Evolutionary conservation across 2,113 vertebrate species (phyloP).

Genomic region (Pyxicephalus adspersus): DNA sequence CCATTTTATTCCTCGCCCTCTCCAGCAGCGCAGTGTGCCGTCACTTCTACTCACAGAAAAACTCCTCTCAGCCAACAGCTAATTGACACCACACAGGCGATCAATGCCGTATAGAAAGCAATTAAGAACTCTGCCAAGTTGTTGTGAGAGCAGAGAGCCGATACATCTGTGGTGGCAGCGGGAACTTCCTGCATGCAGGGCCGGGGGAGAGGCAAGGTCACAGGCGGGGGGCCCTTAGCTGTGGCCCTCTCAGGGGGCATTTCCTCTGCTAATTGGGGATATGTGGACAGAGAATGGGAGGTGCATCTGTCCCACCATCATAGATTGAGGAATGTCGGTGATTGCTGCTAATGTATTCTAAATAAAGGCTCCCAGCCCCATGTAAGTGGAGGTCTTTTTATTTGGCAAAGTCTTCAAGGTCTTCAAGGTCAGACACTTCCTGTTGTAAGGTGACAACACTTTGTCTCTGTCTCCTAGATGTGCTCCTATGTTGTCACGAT

Average conservation of each 20-base stretch:
- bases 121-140: conserved; percentile 26
- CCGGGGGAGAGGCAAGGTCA: not conserved
- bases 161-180: conserved; percentile 40
- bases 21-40: not conserved
- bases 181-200: conserved; percentile 34
- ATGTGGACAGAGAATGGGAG: not conserved
- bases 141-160: conserved; percentile 11
- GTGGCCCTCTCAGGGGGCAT: not conserved
- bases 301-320: too few relatives aligned
- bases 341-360: too few relatives aligned
- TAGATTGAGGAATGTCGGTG: too few relatives aligned
- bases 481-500: too few relatives aligned
- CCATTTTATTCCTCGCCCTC: conserved; percentile 23
- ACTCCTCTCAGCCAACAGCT: conserved; percentile 61
- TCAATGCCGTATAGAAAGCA: conserved; percentile 46
- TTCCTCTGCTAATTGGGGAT: conserved; percentile 33
- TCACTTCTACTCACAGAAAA: conserved; percentile 43
- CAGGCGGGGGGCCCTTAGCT: not conserved
- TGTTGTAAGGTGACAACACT: too few relatives aligned
- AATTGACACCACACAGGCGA: conserved; percentile 63
- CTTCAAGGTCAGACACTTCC: too few relatives aligned
- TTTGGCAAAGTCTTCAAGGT: too few relatives aligned
- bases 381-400: too few relatives aligned
- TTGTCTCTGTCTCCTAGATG: too few relatives aligned
- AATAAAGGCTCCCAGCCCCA: too few relatives aligned